These are phyloP conservation scores for Bergia puertoricense DNA, from an alignment of 92 coral and sea anemone species.

Conservation along the genomic window DNA sequence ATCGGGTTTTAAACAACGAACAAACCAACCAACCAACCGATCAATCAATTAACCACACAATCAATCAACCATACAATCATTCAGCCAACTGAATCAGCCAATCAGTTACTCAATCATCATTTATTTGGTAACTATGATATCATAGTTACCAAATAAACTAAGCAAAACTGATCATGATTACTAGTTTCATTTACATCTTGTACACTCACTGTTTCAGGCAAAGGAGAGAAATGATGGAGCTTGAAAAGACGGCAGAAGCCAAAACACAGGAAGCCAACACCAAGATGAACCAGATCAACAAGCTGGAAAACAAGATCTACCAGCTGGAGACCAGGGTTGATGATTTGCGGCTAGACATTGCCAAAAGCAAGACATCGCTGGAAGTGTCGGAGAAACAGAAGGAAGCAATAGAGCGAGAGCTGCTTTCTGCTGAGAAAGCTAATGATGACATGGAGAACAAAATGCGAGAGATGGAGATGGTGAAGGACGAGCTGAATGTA, in stretches of 20 bases:
- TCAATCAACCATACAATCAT: neutral
- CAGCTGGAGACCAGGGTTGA: slow-evolving; percentile 64
- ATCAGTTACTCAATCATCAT: too few relatives aligned
- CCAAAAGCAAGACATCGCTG: slow-evolving; percentile 60
- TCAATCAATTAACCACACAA: neutral
- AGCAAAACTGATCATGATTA: too few relatives aligned
- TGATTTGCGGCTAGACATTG: slow-evolving; percentile 56
- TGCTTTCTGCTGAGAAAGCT: slow-evolving; percentile 51
- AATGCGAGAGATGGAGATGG: slow-evolving; percentile 49
- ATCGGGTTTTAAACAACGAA: neutral
- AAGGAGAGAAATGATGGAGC: slow-evolving; percentile 39
- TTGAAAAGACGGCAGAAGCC: slow-evolving; percentile 38
- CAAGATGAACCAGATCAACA: slow-evolving; percentile 66
- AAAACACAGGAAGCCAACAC: slow-evolving; percentile 43
- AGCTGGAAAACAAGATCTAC: slow-evolving; percentile 59
- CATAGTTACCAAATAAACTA: too few relatives aligned
- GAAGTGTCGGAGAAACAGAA: slow-evolving; percentile 63
- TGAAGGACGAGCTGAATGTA: slow-evolving; percentile 52
- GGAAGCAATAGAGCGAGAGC: slow-evolving; percentile 61
- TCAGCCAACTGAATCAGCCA: neutral
- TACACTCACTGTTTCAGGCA: neutral
- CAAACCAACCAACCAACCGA: neutral
- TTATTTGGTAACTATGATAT: too few relatives aligned
- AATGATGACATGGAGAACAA: slow-evolving; percentile 59
- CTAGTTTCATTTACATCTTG: neutral